phyloP scores from a whole-genome alignment of 2,113 vertebrate species.

The Oreotragus oreotragus region DNA sequence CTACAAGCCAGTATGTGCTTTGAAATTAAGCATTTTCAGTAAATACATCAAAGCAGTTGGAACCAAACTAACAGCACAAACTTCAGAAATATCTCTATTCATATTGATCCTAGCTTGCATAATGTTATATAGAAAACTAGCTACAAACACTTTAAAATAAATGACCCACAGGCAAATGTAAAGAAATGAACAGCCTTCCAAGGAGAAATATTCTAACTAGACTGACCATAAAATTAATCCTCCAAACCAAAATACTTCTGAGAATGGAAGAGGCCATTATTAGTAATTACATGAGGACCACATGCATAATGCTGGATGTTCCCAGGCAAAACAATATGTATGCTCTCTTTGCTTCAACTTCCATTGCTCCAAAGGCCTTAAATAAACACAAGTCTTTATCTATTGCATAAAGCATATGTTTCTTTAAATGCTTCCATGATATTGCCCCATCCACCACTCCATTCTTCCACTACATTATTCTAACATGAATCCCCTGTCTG shows the following conservation, averaged over 20 bases:
- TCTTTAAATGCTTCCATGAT: neutral
- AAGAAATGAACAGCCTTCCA: neutral
- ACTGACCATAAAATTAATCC: neutral
- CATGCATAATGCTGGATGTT: neutral
- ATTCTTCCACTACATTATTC: neutral
- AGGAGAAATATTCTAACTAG: neutral
- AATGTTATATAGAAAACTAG: neutral
- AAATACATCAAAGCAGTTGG: neutral
- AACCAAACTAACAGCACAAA: conserved; percentile 14
- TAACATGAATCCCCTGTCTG: neutral
- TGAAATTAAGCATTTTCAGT: conserved; percentile 49
- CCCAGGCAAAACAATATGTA: neutral
- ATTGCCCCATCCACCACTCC: neutral
- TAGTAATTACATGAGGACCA: neutral
- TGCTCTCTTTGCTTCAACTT: neutral
- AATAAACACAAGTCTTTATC: neutral
- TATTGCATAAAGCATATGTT: neutral
- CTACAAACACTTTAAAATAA: neutral
- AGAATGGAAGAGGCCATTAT: neutral
- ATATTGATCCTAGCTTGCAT: neutral
- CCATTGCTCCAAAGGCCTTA: neutral
- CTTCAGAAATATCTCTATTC: conserved; percentile 8
- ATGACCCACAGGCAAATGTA: neutral
- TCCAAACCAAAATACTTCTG: neutral
- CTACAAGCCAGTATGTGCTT: conserved; percentile 1